Evolutionary conservation across 64 coral and sea anemone species (phyloP).

Genomic region (Montipora foliosa): DNA sequence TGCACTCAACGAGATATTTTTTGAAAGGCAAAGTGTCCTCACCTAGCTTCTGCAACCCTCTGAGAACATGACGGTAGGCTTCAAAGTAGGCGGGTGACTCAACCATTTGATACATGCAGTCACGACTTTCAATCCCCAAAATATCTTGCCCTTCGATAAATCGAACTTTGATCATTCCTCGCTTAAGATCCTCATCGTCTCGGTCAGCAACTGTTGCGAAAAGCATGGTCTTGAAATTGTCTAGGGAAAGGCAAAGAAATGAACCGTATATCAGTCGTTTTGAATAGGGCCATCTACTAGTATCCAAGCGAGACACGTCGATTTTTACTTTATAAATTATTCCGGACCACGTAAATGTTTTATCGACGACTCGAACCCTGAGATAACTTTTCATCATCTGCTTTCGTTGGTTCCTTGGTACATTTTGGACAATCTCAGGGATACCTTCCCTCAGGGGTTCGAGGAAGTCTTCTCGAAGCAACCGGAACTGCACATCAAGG

Average conservation of each 20-base stretch:
- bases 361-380: conserved; percentile 33
- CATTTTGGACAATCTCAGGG: conserved; percentile 15
- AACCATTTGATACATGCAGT: conserved; percentile 44
- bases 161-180: not conserved
- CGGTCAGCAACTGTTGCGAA: conserved; percentile 75
- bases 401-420: conserved; percentile 47
- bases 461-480: conserved; percentile 84
- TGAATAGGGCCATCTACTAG: conserved; percentile 51
- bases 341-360: conserved; percentile 51
- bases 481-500: conserved; percentile 86
- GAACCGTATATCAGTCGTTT: conserved; percentile 60
- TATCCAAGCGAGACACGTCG: conserved; percentile 55
- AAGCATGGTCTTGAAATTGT: conserved; percentile 75
- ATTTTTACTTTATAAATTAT: conserved; percentile 54
- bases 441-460: conserved; percentile 79
- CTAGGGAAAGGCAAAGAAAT: conserved; percentile 78
- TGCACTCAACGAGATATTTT: conserved; percentile 25
- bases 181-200: conserved; percentile 13
- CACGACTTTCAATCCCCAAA: conserved; percentile 39
- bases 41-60: conserved; percentile 57
- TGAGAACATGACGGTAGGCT: conserved; percentile 79
- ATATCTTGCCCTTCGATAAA: conserved; percentile 45
- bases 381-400: conserved; percentile 72
- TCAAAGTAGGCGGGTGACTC: conserved; percentile 72
- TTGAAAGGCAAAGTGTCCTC: conserved; percentile 57